Conservation (phyloP, 2,888 invertebrate genomes). For the Lithophane ornitopus region DNA sequence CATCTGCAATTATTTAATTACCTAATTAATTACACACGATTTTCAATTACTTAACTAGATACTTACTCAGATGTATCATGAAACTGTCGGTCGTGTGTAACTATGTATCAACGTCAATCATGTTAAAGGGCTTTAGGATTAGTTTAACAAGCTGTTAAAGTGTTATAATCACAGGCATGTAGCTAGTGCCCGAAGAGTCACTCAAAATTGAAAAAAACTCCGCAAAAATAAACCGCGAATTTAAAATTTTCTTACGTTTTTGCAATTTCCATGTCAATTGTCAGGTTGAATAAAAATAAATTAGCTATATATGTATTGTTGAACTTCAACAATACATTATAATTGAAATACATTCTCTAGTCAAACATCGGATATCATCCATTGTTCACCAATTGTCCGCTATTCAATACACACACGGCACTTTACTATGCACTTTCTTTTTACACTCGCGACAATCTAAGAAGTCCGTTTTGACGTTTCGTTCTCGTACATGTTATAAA, state of each 20-base stretch:
- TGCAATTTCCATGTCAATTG: too few species aligned
- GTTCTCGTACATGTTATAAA: too few species aligned
- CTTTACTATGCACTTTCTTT: not conserved
- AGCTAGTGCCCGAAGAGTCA: not conserved
- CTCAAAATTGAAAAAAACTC: not conserved
- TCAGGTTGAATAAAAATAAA: too few species aligned
- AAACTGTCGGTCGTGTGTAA: slow-evolving; percentile 8
- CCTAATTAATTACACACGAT: slow-evolving; percentile 23
- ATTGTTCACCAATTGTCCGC: slow-evolving; percentile 26
- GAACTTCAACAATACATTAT: slow-evolving; percentile 6
- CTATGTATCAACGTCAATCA: slow-evolving; percentile 35
- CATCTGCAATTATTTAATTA: slow-evolving; percentile 27
- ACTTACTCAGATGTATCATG: slow-evolving; percentile 7
- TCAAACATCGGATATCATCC: slow-evolving; percentile 3
- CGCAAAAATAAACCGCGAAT: too few species aligned
- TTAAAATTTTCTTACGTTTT: too few species aligned
- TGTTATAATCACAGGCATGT: not conserved
- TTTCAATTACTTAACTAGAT: slow-evolving; percentile 12
- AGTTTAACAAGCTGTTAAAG: not conserved
- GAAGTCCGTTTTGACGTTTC: too few species aligned
- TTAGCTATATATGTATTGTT: too few species aligned
- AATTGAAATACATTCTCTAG: slow-evolving; percentile 19
- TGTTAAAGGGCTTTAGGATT: slow-evolving; percentile 10
- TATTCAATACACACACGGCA: slow-evolving; percentile 1
- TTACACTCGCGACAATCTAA: too few species aligned